Conservation (phyloP, 2,888 invertebrate genomes). For the Notocelia uddmanniana region DNA sequence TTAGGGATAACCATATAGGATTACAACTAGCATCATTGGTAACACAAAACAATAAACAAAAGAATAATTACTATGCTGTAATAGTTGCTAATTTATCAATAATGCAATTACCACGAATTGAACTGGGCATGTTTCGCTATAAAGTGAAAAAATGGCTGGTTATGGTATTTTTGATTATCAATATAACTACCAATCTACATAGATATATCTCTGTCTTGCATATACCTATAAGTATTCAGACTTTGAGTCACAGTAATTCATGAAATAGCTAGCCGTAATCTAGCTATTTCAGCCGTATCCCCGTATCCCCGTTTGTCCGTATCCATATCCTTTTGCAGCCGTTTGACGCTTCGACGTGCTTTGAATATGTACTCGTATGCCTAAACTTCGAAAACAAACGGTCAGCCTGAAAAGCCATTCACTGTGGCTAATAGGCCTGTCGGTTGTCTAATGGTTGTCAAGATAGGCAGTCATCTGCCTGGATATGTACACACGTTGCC, state of each 20-base stretch:
- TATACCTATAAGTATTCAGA: too few relatives aligned
- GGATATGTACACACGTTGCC: neutral
- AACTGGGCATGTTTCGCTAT: neutral
- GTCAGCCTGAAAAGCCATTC: neutral
- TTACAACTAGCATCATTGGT: too few relatives aligned
- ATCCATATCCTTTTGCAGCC: neutral
- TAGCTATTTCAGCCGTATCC: too few relatives aligned
- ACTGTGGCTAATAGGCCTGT: neutral
- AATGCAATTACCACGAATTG: neutral
- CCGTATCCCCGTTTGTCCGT: neutral
- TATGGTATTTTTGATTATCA: too few relatives aligned
- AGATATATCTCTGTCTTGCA: too few relatives aligned
- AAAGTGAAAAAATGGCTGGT: too few relatives aligned
- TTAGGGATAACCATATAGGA: too few relatives aligned
- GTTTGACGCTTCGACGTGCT: neutral
- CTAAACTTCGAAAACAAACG: conserved; percentile 1
- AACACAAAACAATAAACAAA: too few relatives aligned
- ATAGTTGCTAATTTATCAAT: too few relatives aligned
- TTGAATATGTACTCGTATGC: neutral
- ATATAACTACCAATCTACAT: too few relatives aligned
- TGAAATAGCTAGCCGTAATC: neutral
- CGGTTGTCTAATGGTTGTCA: neutral
- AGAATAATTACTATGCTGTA: too few relatives aligned
- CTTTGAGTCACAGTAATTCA: too few relatives aligned
- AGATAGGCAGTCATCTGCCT: neutral